Evolutionary conservation across 2,888 invertebrate genomes (phyloP), one percentile per base, ranked within the genome.

Genomic region (Alloplasta piceator): DNA sequence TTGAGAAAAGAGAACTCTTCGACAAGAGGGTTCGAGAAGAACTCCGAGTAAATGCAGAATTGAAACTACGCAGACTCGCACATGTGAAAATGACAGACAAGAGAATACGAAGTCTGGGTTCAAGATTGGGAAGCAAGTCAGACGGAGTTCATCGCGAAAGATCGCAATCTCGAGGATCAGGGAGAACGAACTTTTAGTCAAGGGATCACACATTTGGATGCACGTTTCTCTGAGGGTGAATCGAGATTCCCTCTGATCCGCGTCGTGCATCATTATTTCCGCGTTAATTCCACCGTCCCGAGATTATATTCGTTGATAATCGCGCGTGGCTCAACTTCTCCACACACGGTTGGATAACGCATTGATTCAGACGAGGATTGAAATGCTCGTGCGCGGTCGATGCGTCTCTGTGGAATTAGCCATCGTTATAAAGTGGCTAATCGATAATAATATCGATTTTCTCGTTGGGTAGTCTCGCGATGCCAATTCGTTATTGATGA

Each of bases 51-150:
- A n/a, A n/a, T n/a, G n/a, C n/a, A n/a, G n/a, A n/a, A n/a, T n/a
- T n/a, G n/a, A n/a, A n/a, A n/a, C n/a, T n/a, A 81, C 60, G 82
- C 68, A 63, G 81, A 80, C 72, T 66, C 48, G 70, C 52, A 79
- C 80, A 67, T 80, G 81, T 60, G 9, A 52, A 58, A 76, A 70
- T 68, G 83, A 82, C 55, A 55, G 16, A 52, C 56, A 72, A 16
- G 46, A 39, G 52, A n/a, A n/a, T n/a, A n/a, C 39, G n/a, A 26
- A 39, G 67, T n/a, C 48, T 72, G 38, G n/a, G n/a, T n/a, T n/a
- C 36, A 26, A 36, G 58, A 58, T 38, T 16, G 26, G 41, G 7
- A 41, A 5, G 41, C 5, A 41, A 41, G 41, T 6, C 7, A 5
- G 41, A 41, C 41, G 5, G 41, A 41, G 5, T 41, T 41, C 41